Conservation (phyloP, 2,797 vertebrate species). For the Propithecus perrieri region DNA sequence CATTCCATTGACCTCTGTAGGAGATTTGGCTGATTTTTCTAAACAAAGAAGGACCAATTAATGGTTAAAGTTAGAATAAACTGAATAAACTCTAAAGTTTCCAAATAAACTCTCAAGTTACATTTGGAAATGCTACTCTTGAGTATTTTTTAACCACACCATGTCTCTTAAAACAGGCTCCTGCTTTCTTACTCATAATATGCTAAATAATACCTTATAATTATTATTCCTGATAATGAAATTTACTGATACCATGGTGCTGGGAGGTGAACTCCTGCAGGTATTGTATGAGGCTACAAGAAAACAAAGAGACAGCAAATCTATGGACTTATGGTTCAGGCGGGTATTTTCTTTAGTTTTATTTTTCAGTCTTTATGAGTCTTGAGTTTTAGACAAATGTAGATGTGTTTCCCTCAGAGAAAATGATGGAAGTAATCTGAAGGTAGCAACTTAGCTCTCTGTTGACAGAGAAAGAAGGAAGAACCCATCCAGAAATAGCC, state of each 20-base stretch:
- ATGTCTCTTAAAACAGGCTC: neutral
- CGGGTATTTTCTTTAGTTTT: neutral
- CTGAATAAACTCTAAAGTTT: neutral
- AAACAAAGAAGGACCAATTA: neutral
- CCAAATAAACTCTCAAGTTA: neutral
- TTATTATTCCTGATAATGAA: neutral
- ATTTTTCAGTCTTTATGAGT: neutral
- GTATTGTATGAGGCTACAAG: neutral
- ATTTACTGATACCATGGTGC: neutral
- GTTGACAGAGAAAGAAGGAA: neutral
- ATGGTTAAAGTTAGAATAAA: neutral
- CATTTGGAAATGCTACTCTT: slow-evolving; percentile 2
- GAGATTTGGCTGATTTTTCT: slow-evolving; percentile 28
- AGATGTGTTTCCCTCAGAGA: slow-evolving; percentile 1
- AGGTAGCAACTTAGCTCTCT: neutral
- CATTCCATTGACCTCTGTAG: neutral
- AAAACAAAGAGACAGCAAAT: neutral
- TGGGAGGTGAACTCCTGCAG: neutral
- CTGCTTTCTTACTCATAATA: neutral
- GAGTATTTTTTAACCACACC: neutral
- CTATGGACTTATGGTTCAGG: neutral
- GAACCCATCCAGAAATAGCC: neutral
- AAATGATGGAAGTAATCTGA: neutral
- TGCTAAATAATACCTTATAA: neutral
- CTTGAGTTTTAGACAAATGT: neutral